Conservation (phyloP, 2,113 vertebrate genomes). For the Tragulus kanchil region DNA sequence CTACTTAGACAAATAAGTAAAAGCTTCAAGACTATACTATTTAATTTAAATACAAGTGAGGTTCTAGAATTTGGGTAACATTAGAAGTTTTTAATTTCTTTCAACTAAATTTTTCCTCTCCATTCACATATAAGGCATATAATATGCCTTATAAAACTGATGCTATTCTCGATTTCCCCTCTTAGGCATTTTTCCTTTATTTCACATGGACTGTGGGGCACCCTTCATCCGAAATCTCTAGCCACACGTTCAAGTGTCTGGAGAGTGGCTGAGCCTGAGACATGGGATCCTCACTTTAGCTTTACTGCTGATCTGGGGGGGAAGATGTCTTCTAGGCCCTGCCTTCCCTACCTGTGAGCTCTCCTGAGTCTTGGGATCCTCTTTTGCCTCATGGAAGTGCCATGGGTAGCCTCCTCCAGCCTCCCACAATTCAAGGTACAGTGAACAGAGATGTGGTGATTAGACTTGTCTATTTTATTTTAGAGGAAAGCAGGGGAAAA, state of each 20-base stretch:
- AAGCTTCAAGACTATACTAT: neutral
- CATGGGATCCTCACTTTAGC: neutral
- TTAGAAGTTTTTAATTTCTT: neutral
- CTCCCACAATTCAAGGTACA: neutral
- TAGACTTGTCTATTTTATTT: neutral
- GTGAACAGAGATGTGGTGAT: neutral
- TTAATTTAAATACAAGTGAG: slow-evolving; percentile 15
- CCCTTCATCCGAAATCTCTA: neutral
- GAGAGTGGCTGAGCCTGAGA: neutral
- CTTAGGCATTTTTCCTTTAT: slow-evolving; percentile 64
- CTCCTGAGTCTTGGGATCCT: neutral
- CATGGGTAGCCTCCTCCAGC: neutral
- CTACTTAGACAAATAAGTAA: neutral
- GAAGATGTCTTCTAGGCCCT: neutral
- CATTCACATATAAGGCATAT: neutral
- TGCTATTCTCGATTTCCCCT: neutral
- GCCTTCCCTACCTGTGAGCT: neutral
- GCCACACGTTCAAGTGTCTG: neutral
- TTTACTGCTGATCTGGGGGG: neutral
- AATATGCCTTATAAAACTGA: neutral
- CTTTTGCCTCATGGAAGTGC: neutral
- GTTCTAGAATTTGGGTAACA: neutral
- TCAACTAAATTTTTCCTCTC: neutral
- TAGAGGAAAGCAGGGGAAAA: neutral
- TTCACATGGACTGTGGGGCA: neutral